Percentiles rank a stretch among this genome's conserved stretches.
phyloP scores from a whole-genome alignment of 2,797 vertebrate genomes.

The Melanogrammus aeglefinus region DNA sequence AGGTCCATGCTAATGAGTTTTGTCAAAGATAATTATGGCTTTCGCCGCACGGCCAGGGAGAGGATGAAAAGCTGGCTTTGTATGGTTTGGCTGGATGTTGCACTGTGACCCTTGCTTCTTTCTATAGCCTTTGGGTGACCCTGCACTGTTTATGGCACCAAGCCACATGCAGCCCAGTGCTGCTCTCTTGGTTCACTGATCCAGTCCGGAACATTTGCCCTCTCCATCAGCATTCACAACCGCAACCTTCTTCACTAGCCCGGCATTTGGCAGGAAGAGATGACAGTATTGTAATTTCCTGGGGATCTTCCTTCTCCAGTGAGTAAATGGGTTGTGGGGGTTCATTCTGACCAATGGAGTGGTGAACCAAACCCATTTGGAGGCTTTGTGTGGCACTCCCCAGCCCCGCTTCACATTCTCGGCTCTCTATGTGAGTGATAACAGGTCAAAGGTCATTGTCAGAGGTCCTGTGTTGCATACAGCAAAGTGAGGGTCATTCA shows the following conservation, averaged over 20 bases:
- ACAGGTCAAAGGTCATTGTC: background rate
- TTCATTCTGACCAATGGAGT: constrained; percentile 23
- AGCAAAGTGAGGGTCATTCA: background rate
- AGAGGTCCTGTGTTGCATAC: background rate
- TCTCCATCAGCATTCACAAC: constrained; percentile 32
- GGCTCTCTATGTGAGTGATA: constrained; percentile 11
- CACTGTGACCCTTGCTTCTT: constrained; percentile 68
- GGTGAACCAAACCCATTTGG: constrained; percentile 20
- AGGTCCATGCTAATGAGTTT: constrained; percentile 86
- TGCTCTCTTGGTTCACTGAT: constrained; percentile 39
- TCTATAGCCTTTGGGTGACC: constrained; percentile 78
- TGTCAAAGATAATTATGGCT: constrained; percentile 86
- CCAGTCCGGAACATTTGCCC: constrained; percentile 48
- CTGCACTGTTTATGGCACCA: constrained; percentile 43
- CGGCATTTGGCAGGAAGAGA: constrained; percentile 37
- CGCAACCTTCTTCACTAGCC: constrained; percentile 39
- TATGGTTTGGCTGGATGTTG: constrained; percentile 70
- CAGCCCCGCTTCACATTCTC: constrained; percentile 23
- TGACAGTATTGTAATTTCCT: constrained; percentile 45
- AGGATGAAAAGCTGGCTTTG: constrained; percentile 86
- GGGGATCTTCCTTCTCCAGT: constrained; percentile 28
- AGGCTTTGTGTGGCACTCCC: background rate
- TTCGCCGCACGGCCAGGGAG: constrained; percentile 65
- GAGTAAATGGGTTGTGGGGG: constrained; percentile 15
- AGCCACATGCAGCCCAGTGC: constrained; percentile 22